A percentile compares a stretch with the other conserved stretches of the same genome.
Evolutionary conservation across 2,113 vertebrate genomes (phyloP).

Genomic region (Pseudopodoces humilis): DNA sequence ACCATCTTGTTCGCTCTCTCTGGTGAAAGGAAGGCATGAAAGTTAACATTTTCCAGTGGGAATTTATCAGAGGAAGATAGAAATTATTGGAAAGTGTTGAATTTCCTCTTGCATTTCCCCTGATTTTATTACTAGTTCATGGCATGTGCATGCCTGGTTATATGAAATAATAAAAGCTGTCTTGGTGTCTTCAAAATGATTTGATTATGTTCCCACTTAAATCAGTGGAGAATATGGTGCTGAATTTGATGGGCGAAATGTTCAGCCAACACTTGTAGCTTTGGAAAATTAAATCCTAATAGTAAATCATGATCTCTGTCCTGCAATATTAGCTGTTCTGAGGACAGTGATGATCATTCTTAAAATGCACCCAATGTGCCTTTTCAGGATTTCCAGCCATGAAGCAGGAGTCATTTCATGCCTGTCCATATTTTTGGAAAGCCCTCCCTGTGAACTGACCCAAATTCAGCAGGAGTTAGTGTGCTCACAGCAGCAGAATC

Average conservation of each 20-base stretch:
- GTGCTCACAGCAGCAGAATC: not conserved
- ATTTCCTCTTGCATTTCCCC: not conserved
- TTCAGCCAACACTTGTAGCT: not conserved
- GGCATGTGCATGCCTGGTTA: not conserved
- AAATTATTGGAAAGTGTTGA: not conserved
- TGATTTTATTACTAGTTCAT: not conserved
- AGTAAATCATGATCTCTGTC: not conserved
- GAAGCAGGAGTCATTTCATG: not conserved
- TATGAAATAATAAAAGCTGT: not conserved
- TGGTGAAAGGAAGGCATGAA: not conserved
- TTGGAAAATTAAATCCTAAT: not conserved
- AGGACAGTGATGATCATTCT: accelerated
- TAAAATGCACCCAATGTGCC: not conserved
- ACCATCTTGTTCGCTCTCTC: not conserved
- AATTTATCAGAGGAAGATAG: not conserved
- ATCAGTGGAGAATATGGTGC: not conserved
- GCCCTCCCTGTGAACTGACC: not conserved
- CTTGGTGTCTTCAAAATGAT: not conserved
- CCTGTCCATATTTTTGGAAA: not conserved
- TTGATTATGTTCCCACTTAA: not conserved
- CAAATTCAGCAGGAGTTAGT: not conserved
- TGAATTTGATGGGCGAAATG: not conserved
- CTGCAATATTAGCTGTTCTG: not conserved
- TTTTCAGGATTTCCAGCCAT: not conserved
- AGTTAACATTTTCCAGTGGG: not conserved